Percentiles rank a stretch among this genome's conserved stretches.
phyloP scores from a whole-genome alignment of 2,113 vertebrate species.

The Pantherophis guttatus region DNA sequence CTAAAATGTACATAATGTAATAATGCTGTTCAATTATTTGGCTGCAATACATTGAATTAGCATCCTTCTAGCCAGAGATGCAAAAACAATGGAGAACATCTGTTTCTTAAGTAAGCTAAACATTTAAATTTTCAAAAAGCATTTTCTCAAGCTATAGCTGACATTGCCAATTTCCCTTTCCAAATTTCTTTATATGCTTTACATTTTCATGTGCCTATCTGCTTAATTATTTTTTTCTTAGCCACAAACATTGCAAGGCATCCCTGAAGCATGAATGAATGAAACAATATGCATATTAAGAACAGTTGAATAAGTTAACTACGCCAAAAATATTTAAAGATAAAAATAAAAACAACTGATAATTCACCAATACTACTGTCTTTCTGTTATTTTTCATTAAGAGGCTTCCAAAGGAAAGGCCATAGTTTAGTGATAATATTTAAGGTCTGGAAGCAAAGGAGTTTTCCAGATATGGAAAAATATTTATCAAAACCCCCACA shows the following conservation, averaged over 20 bases:
- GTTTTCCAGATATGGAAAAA: background rate
- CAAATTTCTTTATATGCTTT: slow-evolving; percentile 5
- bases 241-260: slow-evolving; percentile 2
- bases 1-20: background rate
- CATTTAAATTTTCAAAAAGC: slow-evolving; percentile 22
- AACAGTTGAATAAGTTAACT: background rate
- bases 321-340: background rate
- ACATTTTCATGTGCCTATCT: slow-evolving; percentile 9
- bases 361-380: background rate
- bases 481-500: background rate
- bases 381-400: background rate
- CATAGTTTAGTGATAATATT: background rate
- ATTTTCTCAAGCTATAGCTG: background rate
- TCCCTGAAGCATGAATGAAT: background rate
- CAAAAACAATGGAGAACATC: slow-evolving; percentile 16
- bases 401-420: background rate
- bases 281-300: background rate
- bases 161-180: background rate
- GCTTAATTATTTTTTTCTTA: slow-evolving; percentile 5
- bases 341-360: background rate
- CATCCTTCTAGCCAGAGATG: slow-evolving; percentile 5
- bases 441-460: background rate
- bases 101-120: slow-evolving; percentile 7
- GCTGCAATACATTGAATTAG: background rate
- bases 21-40: background rate